A percentile compares a stretch with the other conserved stretches of the same genome.
phyloP scores from a whole-genome alignment of 2,113 vertebrate genomes.

The Chlamydotis undulata region DNA sequence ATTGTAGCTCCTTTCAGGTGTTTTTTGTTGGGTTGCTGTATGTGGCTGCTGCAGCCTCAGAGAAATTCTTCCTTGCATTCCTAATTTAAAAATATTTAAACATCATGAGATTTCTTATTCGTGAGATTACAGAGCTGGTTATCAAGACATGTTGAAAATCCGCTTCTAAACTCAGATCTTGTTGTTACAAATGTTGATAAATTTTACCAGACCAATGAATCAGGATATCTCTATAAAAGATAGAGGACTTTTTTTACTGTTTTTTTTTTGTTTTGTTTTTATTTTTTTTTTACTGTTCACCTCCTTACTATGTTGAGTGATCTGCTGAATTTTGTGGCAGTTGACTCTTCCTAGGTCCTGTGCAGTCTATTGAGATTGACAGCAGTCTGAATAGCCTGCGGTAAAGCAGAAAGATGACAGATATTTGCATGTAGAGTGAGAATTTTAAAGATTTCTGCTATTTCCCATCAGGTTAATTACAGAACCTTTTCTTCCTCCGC shows the following conservation, averaged over 20 bases:
- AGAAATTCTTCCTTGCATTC: not conserved
- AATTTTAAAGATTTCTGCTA: not conserved
- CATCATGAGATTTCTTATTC: accelerated
- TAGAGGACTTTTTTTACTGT: not conserved
- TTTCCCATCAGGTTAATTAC: not conserved
- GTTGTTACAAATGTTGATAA: not conserved
- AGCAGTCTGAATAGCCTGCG: not conserved
- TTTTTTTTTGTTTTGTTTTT: not conserved
- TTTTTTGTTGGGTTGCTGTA: not conserved
- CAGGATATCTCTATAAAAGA: not conserved
- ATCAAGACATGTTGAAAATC: not conserved
- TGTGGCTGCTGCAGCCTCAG: not conserved
- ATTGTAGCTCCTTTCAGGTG: not conserved
- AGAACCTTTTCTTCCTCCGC: not conserved
- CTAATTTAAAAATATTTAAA: not conserved
- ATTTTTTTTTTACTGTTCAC: not conserved
- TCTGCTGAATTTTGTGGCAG: not conserved
- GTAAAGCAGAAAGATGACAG: not conserved
- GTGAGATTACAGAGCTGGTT: not conserved
- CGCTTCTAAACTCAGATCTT: not conserved
- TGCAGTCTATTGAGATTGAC: not conserved
- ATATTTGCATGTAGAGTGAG: not conserved
- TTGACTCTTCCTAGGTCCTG: not conserved
- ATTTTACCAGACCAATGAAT: not conserved
- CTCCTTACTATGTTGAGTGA: not conserved